phyloP scores from a whole-genome alignment of 2,113 vertebrate genomes.

The Pleuronectes platessa region DNA sequence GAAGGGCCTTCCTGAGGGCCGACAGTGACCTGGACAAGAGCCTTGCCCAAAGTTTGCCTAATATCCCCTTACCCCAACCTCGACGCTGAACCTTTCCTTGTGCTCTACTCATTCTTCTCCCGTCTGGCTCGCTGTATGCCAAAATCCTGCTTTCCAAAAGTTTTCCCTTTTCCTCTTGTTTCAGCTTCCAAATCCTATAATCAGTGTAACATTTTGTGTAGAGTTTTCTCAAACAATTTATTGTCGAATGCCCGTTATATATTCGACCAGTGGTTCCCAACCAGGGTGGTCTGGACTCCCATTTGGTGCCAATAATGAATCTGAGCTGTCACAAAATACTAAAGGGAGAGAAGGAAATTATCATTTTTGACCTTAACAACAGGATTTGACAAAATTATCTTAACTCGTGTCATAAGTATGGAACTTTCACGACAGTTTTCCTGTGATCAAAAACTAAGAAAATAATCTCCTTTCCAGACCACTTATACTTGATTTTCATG shows the following conservation, averaged over 20 bases:
- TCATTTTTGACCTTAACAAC: too few relatives aligned
- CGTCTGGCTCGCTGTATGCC: background rate
- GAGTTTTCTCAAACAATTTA: background rate
- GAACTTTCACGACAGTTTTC: background rate
- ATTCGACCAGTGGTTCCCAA: background rate
- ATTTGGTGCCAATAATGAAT: background rate
- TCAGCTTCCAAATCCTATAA: background rate
- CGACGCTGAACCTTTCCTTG: slow-evolving; percentile 17
- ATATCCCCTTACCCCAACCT: slow-evolving; percentile 64
- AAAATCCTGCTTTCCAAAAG: slow-evolving; percentile 17
- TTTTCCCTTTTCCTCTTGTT: background rate
- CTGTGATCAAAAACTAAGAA: background rate
- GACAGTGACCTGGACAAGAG: slow-evolving; percentile 80
- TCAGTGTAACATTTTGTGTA: background rate
- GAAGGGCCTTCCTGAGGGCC: slow-evolving; percentile 87
- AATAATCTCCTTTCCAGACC: background rate
- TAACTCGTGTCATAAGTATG: too few relatives aligned
- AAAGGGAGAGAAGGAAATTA: background rate
- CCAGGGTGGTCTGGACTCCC: background rate
- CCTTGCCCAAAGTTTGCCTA: slow-evolving; percentile 57
- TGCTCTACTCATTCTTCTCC: slow-evolving; percentile 13
- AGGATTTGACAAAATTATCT: too few relatives aligned
- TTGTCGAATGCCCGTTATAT: background rate
- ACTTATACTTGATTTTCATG: background rate
- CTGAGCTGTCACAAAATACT: background rate